phyloP scores from a whole-genome alignment of 2,797 vertebrate genomes.

The Apogon talboti region DNA sequence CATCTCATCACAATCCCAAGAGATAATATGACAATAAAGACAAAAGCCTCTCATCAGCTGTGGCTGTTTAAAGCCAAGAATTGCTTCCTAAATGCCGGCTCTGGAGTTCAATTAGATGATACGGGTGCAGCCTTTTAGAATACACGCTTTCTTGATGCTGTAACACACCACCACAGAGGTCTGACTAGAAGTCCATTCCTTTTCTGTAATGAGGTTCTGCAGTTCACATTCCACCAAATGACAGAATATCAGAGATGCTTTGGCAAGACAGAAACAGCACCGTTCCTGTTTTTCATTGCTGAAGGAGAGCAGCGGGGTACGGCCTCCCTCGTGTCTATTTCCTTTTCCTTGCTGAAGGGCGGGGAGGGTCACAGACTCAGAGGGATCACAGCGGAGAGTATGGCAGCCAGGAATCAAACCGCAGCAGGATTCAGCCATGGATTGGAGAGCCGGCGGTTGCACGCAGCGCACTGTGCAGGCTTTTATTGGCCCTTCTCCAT shows the following conservation, averaged over 20 bases:
- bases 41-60: slow-evolving; percentile 70
- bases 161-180: slow-evolving; percentile 41
- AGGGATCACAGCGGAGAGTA: slow-evolving; percentile 67
- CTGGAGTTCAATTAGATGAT: slow-evolving; percentile 57
- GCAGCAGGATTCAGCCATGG: slow-evolving; percentile 65
- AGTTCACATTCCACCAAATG: slow-evolving; percentile 44
- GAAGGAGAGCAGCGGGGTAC: slow-evolving; percentile 49
- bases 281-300: slow-evolving; percentile 39
- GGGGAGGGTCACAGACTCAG: slow-evolving; percentile 68
- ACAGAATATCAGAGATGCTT: slow-evolving; percentile 49
- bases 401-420: slow-evolving; percentile 78
- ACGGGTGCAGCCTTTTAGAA: slow-evolving; percentile 23
- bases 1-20: slow-evolving; percentile 69
- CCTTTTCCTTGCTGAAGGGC: slow-evolving; percentile 71
- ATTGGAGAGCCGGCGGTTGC: slow-evolving; percentile 69
- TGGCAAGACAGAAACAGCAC: slow-evolving; percentile 34
- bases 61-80: slow-evolving; percentile 63
- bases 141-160: slow-evolving; percentile 23
- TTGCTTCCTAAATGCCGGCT: slow-evolving; percentile 55
- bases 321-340: slow-evolving; percentile 63
- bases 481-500: slow-evolving; percentile 82
- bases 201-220: slow-evolving; percentile 55
- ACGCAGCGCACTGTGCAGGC: slow-evolving; percentile 54
- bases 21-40: slow-evolving; percentile 76
- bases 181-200: slow-evolving; percentile 43